phyloP scores from a whole-genome alignment of 2,888 invertebrate species.

The Temnothorax rugatulus region DNA sequence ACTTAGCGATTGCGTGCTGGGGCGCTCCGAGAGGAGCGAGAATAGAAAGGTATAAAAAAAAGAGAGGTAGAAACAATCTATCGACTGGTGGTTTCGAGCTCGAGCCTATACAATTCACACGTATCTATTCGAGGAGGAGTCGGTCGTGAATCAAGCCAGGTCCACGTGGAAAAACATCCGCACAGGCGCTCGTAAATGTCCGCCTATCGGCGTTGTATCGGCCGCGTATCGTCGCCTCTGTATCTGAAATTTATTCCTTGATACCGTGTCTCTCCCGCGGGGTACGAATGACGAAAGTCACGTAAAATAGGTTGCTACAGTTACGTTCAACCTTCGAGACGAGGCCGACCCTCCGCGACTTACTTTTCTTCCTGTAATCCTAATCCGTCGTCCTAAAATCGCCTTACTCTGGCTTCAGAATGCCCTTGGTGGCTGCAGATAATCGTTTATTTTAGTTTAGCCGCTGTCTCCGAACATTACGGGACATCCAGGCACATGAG shows the following conservation, averaged over 20 bases:
- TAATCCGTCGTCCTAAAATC: conserved; percentile 39
- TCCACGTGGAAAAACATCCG: conserved; percentile 64
- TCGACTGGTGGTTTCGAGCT: neutral
- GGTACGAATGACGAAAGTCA: conserved; percentile 34
- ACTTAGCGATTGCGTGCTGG: neutral
- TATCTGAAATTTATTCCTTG: conserved; percentile 69
- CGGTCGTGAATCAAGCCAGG: conserved; percentile 62
- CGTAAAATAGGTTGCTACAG: conserved; percentile 68
- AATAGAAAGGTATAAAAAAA: neutral
- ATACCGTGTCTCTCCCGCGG: conserved; percentile 46
- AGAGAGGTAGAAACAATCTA: neutral
- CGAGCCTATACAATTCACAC: conserved; percentile 28
- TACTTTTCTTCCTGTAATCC: conserved; percentile 50
- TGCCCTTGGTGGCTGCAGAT: conserved; percentile 24
- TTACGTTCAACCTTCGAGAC: conserved; percentile 53
- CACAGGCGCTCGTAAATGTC: conserved; percentile 68
- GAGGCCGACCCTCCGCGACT: conserved; percentile 19
- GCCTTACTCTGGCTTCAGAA: conserved; percentile 5
- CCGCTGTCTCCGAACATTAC: neutral
- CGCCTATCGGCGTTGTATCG: conserved; percentile 60
- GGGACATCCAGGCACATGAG: neutral
- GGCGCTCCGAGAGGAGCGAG: neutral
- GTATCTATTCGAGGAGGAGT: conserved; percentile 19
- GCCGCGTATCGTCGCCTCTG: conserved; percentile 28
- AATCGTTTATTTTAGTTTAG: conserved; percentile 44